These are phyloP conservation scores for Linepithema humile DNA, from an alignment of 1,140 invertebrate species.

Conservation along the genomic window DNA sequence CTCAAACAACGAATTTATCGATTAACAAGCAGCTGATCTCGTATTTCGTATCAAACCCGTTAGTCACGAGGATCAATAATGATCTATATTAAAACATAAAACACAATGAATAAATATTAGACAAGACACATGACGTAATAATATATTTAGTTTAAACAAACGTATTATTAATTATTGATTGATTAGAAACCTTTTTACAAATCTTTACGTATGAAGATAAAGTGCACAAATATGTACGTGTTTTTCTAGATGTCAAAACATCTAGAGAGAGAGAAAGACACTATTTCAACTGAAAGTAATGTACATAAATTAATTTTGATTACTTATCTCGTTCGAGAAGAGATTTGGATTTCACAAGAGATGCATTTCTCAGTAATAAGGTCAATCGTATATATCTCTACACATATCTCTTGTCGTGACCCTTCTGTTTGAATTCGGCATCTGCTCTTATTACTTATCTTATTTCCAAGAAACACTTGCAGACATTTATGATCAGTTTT, in stretches of 20 bases:
- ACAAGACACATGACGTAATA: no score
- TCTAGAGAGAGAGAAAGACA: not conserved
- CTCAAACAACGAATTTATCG: no score
- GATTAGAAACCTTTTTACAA: not conserved
- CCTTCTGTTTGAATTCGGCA: not conserved
- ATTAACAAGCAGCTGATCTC: no score
- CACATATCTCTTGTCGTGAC: constrained; percentile 18
- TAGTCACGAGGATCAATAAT: no score
- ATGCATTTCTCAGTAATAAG: not conserved
- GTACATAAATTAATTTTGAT: constrained; percentile 4
- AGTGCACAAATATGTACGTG: not conserved
- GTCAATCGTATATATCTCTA: no score
- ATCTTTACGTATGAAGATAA: not conserved
- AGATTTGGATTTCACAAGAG: no score
- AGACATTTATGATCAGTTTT: not conserved
- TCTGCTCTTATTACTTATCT: constrained; percentile 13
- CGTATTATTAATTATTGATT: not conserved
- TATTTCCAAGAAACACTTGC: not conserved
- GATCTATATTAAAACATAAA: no score
- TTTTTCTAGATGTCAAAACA: not conserved
- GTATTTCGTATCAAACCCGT: no score
- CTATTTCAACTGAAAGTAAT: not conserved
- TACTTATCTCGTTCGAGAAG: not conserved
- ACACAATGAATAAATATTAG: no score
- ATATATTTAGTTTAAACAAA: no score